Evolutionary conservation across 1,140 invertebrate species (phyloP), one percentile per base, ranked within the genome.

Genomic region (Trichomalopsis sarcophagae): DNA sequence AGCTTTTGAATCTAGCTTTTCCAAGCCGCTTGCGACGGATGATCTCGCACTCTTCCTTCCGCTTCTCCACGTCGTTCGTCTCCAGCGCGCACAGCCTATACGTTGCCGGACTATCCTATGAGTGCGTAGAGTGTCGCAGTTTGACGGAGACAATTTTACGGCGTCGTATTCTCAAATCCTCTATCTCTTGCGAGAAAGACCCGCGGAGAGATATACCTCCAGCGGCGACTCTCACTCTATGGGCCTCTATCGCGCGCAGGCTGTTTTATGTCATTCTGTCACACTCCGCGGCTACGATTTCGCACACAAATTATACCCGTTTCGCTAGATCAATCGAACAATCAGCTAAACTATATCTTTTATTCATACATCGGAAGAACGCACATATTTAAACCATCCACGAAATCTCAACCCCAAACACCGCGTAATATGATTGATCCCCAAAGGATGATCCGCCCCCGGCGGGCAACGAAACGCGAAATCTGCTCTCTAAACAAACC

Each of bases 91-190:
- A 36, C 33, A 44, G 62, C 69, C 66, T 21, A 36, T 10, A 27
- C 27, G 27, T 27, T 14, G n/a, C 68, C 21, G 44, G 62, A 36
- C 13, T 13, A 55, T 21, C 55, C 55, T 5, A 21, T 7, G 21
- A 21, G 23, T 69, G 27, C 68, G 0, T 30, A 13, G 68, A 71
- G 21, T 11, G 40, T 73, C 68, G 68, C 40, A 81, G 40, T 81
- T 50, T 81, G 33, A 40, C 21, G 21, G 47, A 74, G 80, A 82
- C 44, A n/a, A 81, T 81, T 82, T 82, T 82, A 82, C 71, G 80
- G 69, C 69, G 27, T n/a, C 69, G 71, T 82, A 82, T 82, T 74
- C 47, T 55, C 23, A 62, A 74, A 82, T 82, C 79, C 68, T 14
- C 17, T 71, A 68, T 80, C 17, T 62, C 21, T 62, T 21, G 4